Conservation (phyloP, 2,113 vertebrate genomes). For the Lagopus muta region DNA sequence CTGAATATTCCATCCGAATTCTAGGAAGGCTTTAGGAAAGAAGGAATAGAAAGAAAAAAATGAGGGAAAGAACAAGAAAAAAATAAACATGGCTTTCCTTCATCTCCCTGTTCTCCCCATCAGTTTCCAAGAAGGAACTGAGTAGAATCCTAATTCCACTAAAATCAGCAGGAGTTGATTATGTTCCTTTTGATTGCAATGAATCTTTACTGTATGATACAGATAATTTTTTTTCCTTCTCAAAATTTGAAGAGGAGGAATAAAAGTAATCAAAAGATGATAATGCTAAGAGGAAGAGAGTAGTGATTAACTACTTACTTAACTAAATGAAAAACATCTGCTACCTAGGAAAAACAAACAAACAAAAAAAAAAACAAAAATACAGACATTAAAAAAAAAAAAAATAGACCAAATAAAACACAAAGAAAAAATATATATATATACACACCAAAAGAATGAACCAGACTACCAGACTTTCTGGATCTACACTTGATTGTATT, state of each 20-base stretch:
- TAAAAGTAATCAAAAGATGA: background rate
- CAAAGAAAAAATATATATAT: background rate
- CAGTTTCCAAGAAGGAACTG: background rate
- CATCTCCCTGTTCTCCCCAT: background rate
- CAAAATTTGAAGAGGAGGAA: background rate
- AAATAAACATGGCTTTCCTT: background rate
- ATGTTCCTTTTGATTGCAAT: background rate
- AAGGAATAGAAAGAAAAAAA: too few relatives aligned
- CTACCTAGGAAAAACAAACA: background rate
- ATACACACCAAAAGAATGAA: background rate
- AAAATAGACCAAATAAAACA: background rate
- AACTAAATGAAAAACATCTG: background rate
- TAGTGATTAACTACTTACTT: background rate
- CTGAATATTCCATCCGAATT: background rate
- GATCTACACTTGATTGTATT: background rate
- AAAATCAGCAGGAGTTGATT: background rate
- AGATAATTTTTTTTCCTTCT: background rate
- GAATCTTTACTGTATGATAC: background rate
- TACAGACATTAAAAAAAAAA: too few relatives aligned
- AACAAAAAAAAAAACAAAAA: background rate
- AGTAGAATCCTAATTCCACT: background rate
- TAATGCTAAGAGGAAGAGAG: background rate
- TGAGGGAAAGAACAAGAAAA: background rate
- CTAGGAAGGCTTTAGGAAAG: background rate
- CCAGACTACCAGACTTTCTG: background rate